Evolutionary conservation across 2,113 vertebrate species (phyloP).

Genomic region (Polypterus senegalus): DNA sequence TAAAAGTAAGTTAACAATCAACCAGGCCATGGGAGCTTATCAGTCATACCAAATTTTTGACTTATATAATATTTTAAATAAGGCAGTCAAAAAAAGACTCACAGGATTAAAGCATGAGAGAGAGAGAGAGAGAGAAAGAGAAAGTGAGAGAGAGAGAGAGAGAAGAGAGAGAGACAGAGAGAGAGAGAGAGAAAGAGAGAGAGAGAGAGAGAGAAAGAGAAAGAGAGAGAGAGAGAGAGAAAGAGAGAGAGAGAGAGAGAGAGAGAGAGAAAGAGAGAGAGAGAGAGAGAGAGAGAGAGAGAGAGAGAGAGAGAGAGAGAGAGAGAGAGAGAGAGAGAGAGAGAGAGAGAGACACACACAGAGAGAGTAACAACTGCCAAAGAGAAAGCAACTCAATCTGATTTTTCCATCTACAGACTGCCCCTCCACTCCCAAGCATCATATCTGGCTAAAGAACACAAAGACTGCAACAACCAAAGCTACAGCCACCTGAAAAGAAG

Average conservation of each 20-base stretch:
- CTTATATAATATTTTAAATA: constrained; percentile 11
- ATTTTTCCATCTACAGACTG: background rate
- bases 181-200: background rate
- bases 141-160: constrained; percentile 23
- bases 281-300: constrained; percentile 23
- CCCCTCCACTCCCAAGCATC: too few species aligned
- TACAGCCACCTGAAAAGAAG: too few species aligned
- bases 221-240: constrained; percentile 10
- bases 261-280: too few species aligned
- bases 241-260: background rate
- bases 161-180: too few species aligned
- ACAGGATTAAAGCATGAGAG: constrained; percentile 29
- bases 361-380: constrained; percentile 14
- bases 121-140: constrained; percentile 22
- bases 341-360: too few species aligned
- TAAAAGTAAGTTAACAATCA: too few species aligned
- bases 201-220: constrained; percentile 18
- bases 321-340: constrained; percentile 16
- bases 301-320: constrained; percentile 27
- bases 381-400: constrained; percentile 28
- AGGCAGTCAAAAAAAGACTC: constrained; percentile 27
- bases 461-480: constrained; percentile 27
- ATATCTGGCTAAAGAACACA: background rate
- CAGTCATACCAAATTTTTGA: too few species aligned
- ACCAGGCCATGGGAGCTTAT: too few species aligned